A percentile compares a stretch with the other conserved stretches of the same genome.
Evolutionary conservation across 2,113 vertebrate genomes (phyloP).

Genomic region (Boulengeromyrus knoepffleri): DNA sequence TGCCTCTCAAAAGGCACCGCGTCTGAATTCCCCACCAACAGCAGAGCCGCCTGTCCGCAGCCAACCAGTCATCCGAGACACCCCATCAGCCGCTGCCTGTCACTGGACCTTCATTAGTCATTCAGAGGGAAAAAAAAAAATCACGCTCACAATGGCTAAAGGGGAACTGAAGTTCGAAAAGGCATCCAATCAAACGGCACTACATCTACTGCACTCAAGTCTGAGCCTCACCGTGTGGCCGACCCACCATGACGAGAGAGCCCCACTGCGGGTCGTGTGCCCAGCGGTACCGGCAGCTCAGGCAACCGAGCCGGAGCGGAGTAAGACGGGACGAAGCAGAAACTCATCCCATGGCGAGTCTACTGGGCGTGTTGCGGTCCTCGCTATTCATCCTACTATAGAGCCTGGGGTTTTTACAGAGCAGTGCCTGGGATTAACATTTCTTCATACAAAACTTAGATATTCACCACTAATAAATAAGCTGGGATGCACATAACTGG

Average conservation of each 20-base stretch:
- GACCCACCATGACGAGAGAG: background rate
- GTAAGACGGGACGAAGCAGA: background rate
- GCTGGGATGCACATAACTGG: background rate
- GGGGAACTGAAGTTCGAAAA: background rate
- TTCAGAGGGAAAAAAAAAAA: background rate
- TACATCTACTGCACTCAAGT: background rate
- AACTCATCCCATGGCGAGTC: background rate
- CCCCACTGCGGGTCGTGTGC: slow-evolving; percentile 5
- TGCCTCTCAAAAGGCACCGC: background rate
- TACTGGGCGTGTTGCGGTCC: background rate
- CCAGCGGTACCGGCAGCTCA: slow-evolving; percentile 24
- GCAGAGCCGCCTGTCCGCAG: background rate
- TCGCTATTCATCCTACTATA: background rate
- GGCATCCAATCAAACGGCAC: background rate
- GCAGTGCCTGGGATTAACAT: background rate
- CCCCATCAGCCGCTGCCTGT: background rate
- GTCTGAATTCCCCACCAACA: background rate
- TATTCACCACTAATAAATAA: background rate
- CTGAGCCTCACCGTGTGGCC: background rate
- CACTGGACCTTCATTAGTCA: background rate
- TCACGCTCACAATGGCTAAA: background rate
- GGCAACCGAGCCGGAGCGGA: background rate
- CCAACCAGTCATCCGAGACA: background rate
- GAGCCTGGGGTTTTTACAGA: background rate
- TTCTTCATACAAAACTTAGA: background rate